These are phyloP conservation scores for Sinohyriopsis cumingii DNA, from an alignment of 2,888 invertebrate species.

Conservation along the genomic window DNA sequence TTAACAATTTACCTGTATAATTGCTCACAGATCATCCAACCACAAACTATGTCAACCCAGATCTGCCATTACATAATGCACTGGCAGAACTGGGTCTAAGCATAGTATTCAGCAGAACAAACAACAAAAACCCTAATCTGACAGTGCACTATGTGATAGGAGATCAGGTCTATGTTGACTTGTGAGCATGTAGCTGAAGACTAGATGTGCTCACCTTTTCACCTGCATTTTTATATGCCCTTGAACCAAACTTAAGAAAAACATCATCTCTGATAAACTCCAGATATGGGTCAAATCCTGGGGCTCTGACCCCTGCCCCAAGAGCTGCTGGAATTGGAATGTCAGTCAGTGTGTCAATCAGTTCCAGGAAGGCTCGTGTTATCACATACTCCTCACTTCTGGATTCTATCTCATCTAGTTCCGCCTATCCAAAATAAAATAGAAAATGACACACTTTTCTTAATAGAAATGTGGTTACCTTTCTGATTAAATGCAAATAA, in stretches of 20 bases:
- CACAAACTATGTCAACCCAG: too few relatives aligned
- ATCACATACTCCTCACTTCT: conserved; percentile 92
- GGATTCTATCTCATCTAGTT: conserved; percentile 93
- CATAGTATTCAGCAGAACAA: too few relatives aligned
- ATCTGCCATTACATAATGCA: too few relatives aligned
- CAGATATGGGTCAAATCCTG: conserved; percentile 92
- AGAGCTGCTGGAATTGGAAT: conserved; percentile 73
- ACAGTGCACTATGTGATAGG: too few relatives aligned
- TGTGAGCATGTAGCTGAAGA: not conserved
- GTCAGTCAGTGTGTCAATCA: conserved; percentile 82
- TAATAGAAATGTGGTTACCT: too few relatives aligned
- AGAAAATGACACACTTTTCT: not conserved
- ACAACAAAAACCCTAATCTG: too few relatives aligned
- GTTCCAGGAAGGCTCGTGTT: conserved; percentile 84
- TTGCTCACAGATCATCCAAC: too few relatives aligned
- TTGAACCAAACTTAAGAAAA: conserved; percentile 83
- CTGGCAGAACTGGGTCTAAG: too few relatives aligned
- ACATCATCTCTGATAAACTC: conserved; percentile 86
- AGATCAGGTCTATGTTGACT: too few relatives aligned
- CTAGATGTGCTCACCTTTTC: conserved; percentile 77
- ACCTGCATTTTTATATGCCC: conserved; percentile 85
- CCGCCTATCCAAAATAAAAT: conserved; percentile 76
- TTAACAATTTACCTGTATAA: too few relatives aligned
- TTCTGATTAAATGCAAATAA: too few relatives aligned
- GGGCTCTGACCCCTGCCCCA: conserved; percentile 86